Conservation (phyloP, 2,888 invertebrate species). For the Cactoblastis cactorum region DNA sequence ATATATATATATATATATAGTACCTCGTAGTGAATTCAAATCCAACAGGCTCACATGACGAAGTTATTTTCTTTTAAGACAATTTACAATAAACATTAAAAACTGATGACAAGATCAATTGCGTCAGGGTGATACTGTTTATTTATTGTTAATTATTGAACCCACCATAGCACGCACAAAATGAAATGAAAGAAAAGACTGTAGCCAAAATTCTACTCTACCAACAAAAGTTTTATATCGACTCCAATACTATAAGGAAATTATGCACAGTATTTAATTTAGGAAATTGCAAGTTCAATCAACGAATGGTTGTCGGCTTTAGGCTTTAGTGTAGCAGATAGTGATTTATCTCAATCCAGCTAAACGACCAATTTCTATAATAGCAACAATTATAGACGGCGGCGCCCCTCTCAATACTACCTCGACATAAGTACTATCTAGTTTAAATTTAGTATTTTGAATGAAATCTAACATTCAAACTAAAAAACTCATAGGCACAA, state of each 20-base stretch:
- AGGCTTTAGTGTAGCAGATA: conserved; percentile 31
- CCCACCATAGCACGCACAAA: too few relatives aligned
- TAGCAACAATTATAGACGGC: conserved; percentile 50
- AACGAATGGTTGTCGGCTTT: conserved; percentile 18
- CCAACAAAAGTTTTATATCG: background rate
- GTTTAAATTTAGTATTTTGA: background rate
- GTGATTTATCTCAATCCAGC: conserved; percentile 55
- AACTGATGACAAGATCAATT: too few relatives aligned
- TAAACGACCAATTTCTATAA: conserved; percentile 62
- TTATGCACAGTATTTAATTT: conserved; percentile 22
- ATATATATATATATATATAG: too few relatives aligned
- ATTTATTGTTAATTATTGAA: background rate
- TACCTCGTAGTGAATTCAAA: too few relatives aligned
- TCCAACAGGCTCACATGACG: too few relatives aligned
- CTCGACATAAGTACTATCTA: conserved; percentile 12
- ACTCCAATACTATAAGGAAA: conserved; percentile 1
- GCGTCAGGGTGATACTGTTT: background rate
- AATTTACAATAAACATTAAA: too few relatives aligned
- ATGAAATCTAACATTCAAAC: background rate
- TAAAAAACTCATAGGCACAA: too few relatives aligned
- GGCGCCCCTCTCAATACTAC: conserved; percentile 33
- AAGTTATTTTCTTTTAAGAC: too few relatives aligned
- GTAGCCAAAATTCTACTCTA: background rate
- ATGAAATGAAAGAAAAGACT: background rate
- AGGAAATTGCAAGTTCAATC: conserved; percentile 6